A percentile compares a stretch with the other conserved stretches of the same genome.
Evolutionary conservation across 23 tunicate genomes (phyloP).

Genomic region (Botrylloides violaceus): DNA sequence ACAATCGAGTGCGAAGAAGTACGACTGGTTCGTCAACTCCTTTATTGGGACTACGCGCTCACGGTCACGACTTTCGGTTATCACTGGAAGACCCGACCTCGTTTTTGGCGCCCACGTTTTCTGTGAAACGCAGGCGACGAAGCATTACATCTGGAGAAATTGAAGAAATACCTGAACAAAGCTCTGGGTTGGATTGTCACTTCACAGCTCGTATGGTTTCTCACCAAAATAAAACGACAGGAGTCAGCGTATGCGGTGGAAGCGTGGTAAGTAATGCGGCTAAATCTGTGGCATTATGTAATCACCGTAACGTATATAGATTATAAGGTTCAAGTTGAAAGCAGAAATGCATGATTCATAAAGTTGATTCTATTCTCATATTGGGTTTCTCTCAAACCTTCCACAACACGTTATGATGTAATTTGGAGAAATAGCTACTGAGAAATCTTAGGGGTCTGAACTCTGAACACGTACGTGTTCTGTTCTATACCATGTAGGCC

Average conservation of each 20-base stretch:
- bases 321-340: too few relatives aligned
- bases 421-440: too few relatives aligned
- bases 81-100: background rate
- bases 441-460: too few relatives aligned
- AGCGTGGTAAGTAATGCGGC: constrained; percentile 57
- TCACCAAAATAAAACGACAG: constrained; percentile 33
- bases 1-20: constrained; percentile 8
- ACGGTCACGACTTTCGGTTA: constrained; percentile 17
- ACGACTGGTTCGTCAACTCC: background rate
- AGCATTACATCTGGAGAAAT: background rate
- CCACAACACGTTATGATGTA: too few relatives aligned
- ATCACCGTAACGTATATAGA: too few relatives aligned
- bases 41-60: background rate
- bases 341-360: too few relatives aligned
- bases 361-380: too few relatives aligned
- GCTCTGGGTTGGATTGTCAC: constrained; percentile 54
- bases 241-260: constrained; percentile 61
- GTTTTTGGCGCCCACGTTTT: constrained; percentile 9
- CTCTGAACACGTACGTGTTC: too few relatives aligned
- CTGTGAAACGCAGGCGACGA: constrained; percentile 3
- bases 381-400: too few relatives aligned
- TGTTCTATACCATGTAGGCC: too few relatives aligned
- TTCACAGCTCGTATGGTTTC: constrained; percentile 64
- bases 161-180: constrained; percentile 32
- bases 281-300: background rate